Percentiles rank a stretch among this genome's conserved stretches.
Evolutionary conservation across 2,888 invertebrate genomes (phyloP).

Genomic region (Amiota minor): DNA sequence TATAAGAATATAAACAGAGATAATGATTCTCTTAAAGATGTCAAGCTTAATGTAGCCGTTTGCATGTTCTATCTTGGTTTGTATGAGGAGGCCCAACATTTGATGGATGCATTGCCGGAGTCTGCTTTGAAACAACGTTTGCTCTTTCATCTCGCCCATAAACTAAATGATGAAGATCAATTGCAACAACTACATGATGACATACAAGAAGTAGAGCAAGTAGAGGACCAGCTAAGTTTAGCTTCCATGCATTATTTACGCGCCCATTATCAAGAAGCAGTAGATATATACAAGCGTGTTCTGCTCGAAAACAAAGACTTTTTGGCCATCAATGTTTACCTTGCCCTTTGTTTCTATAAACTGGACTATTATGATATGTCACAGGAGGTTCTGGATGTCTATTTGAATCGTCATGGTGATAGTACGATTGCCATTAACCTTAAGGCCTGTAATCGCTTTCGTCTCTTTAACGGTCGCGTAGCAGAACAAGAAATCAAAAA

Average conservation of each 20-base stretch:
- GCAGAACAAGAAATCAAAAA: conserved; percentile 93
- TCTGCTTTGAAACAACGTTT: conserved; percentile 83
- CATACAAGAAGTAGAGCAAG: conserved; percentile 81
- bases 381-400: conserved; percentile 95
- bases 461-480: conserved; percentile 93
- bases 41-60: conserved; percentile 88
- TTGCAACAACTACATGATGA: conserved; percentile 88
- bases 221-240: conserved; percentile 95
- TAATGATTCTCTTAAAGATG: conserved; percentile 76
- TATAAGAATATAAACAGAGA: conserved; percentile 76
- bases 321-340: conserved; percentile 95
- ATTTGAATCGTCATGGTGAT: conserved; percentile 91
- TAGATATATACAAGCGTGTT: conserved; percentile 96
- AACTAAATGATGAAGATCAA: conserved; percentile 89
- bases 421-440: conserved; percentile 96
- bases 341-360: conserved; percentile 98
- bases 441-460: conserved; percentile 83
- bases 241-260: conserved; percentile 97
- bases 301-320: conserved; percentile 94
- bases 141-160: conserved; percentile 94
- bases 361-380: conserved; percentile 98
- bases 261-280: conserved; percentile 98
- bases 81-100: conserved; percentile 80
- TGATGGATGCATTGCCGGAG: conserved; percentile 79
- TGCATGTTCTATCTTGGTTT: conserved; percentile 93